phyloP scores from a whole-genome alignment of 2,888 invertebrate genomes.

The Ypsolopha sequella region DNA sequence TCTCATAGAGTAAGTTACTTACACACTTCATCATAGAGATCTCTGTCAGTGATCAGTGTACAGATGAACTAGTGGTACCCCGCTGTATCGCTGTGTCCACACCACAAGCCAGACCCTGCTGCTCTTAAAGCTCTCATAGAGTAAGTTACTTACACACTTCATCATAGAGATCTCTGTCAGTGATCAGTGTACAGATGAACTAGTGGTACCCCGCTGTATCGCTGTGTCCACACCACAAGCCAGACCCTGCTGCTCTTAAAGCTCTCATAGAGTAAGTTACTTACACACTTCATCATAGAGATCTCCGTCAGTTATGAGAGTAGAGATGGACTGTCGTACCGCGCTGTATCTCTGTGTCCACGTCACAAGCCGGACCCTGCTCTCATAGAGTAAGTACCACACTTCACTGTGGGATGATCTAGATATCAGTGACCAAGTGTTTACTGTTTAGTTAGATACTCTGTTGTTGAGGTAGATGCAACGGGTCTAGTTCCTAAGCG shows the following conservation, averaged over 20 bases:
- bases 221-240: conserved; percentile 72
- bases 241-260: conserved; percentile 45
- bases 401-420: not conserved
- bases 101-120: too few relatives aligned
- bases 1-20: too few relatives aligned
- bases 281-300: not conserved
- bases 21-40: conserved; percentile 13
- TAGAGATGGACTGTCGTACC: too few relatives aligned
- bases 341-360: conserved; percentile 54
- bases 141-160: too few relatives aligned
- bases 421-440: not conserved
- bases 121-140: too few relatives aligned
- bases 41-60: conserved; percentile 78
- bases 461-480: too few relatives aligned
- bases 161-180: conserved; percentile 73
- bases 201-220: conserved; percentile 72
- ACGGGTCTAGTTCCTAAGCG: too few relatives aligned
- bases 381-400: too few relatives aligned
- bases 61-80: conserved; percentile 79
- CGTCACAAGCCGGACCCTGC: conserved; percentile 18
- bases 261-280: conserved; percentile 31
- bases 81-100: conserved; percentile 54
- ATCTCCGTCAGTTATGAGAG: not conserved
- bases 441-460: not conserved
- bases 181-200: conserved; percentile 79